These are phyloP conservation scores for Aphaenogaster floridana DNA, from an alignment of 1,140 invertebrate species.

Conservation along the genomic window DNA sequence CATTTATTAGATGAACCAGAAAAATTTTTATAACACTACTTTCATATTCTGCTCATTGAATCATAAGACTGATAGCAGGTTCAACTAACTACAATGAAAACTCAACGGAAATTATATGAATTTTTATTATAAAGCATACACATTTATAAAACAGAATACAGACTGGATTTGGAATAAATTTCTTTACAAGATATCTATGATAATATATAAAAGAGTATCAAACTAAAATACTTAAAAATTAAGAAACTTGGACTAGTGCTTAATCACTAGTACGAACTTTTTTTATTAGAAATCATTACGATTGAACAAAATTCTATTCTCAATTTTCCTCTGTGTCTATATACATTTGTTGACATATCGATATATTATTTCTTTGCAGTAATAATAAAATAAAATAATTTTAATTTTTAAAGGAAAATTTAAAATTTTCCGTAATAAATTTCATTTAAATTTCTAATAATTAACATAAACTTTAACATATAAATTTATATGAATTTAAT, in stretches of 20 bases:
- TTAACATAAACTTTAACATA: neutral
- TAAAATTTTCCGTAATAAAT: neutral
- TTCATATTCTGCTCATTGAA: neutral
- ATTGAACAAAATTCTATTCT: neutral
- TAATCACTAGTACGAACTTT: neutral
- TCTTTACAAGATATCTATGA: slow-evolving; percentile 13
- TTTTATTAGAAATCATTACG: neutral
- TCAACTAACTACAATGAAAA: slow-evolving; percentile 81
- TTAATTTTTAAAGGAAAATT: neutral
- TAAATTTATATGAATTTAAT: neutral
- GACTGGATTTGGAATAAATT: slow-evolving; percentile 24
- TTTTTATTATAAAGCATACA: slow-evolving; percentile 79
- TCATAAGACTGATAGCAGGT: slow-evolving; percentile 66
- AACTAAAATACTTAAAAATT: slow-evolving; percentile 20
- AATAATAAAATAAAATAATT: neutral
- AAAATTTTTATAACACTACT: neutral
- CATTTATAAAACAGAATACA: slow-evolving; percentile 69
- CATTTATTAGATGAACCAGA: neutral
- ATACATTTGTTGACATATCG: neutral
- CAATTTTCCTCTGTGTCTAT: neutral
- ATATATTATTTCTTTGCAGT: neutral
- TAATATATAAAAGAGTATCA: neutral
- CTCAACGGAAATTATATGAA: slow-evolving; percentile 73
- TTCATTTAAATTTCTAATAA: neutral
- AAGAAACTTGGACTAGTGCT: slow-evolving; percentile 6